Base-by-base conservation (phyloP, 2,888 invertebrate genomes). In the Megamerina dolium region DNA sequence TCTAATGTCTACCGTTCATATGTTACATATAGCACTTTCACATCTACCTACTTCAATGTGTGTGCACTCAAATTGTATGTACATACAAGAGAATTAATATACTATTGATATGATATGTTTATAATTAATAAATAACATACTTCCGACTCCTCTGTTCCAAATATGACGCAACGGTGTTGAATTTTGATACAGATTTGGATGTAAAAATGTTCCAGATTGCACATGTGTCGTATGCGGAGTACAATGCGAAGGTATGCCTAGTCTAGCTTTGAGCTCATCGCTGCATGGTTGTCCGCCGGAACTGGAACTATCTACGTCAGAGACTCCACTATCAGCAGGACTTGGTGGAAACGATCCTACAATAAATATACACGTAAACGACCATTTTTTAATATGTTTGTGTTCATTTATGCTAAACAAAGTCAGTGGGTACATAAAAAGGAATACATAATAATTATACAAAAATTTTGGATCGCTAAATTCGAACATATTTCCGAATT, bases 241-340 rank as follows among this genome's bases (percentile, higher is more conserved):
- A 72, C 77, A 77, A 73, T 76, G 58, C 33, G 73, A 59, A 50
- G 81, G 79, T 45, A 87, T 87, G 72, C 89, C 89, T 57, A 91
- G 80, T 55, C 91, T 79, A 45, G 89, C 86, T 75, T 91, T 91
- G 64, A 90, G 76, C 73, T 91, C 90, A 72, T 92, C 87, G 49
- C 70, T 72, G 51, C 72, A 72, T 34, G 72, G 75, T 68, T 81
- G 81, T 50, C 82, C 87, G 50, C 85, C 83, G 32, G 83, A 83
- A 59, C 90, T 92, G 53, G 92, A 92, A 58, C 92, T 92, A 75
- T 95, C 95, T 61, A 95, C 92, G 74, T 95, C 95, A 46, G 92
- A 93, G 40, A 95, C 94, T 50, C 95, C 95, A 69, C 92, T 93
- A 78, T 96, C 95, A 41, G 94, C 94, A 52, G 95, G 95, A 72